phyloP scores from a whole-genome alignment of 2,113 vertebrate species.

The Cervus canadensis region DNA sequence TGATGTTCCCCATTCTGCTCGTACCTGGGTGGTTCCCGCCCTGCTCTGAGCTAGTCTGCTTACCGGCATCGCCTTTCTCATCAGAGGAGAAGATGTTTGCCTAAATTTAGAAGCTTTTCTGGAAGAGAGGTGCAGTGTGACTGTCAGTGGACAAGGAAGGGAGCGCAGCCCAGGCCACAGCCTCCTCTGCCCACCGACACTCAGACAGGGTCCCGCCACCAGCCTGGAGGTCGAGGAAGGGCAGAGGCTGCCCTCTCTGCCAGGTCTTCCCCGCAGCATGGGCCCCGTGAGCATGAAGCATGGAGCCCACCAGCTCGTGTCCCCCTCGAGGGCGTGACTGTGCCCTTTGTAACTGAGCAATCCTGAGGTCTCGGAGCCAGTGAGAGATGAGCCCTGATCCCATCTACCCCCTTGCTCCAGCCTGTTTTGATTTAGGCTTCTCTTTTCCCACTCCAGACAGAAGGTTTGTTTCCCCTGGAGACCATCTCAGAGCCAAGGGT shows the following conservation, averaged over 20 bases:
- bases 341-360: neutral
- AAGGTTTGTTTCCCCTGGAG: rapidly evolving
- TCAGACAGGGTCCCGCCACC: rapidly evolving
- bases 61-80: neutral
- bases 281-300: rapidly evolving
- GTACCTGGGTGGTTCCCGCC: neutral
- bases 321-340: rapidly evolving
- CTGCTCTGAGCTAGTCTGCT: neutral
- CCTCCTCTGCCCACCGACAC: neutral
- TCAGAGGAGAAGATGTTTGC: neutral
- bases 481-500: neutral
- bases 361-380: rapidly evolving
- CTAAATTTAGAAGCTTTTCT: slow-evolving; percentile 50
- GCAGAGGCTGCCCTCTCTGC: rapidly evolving
- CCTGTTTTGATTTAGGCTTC: neutral
- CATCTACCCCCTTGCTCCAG: rapidly evolving
- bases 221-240: neutral
- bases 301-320: rapidly evolving
- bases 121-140: neutral
- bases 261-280: rapidly evolving
- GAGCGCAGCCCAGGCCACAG: neutral
- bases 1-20: rapidly evolving
- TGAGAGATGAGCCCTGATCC: rapidly evolving
- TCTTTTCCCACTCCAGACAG: neutral
- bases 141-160: neutral